Conservation (phyloP, 2,113 vertebrate genomes). For the Haliaeetus leucogaster region DNA sequence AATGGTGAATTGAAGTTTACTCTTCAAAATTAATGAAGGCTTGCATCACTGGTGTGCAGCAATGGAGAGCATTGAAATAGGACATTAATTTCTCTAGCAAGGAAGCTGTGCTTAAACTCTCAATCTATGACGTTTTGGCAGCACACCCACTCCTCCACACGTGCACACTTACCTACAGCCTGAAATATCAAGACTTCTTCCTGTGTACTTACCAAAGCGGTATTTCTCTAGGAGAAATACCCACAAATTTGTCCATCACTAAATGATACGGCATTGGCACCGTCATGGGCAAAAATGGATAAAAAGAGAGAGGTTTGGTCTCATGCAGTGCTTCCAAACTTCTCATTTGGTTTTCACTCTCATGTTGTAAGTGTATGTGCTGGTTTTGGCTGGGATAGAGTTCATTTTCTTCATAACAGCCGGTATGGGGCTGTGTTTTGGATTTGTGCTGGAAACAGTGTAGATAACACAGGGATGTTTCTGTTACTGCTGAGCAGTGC, state of each 20-base stretch:
- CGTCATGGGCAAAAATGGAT: neutral
- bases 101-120: neutral
- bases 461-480: too few relatives aligned
- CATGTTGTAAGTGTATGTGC: neutral
- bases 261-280: fast-evolving
- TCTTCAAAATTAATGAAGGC: neutral
- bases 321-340: neutral
- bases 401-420: too few relatives aligned
- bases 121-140: neutral
- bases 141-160: neutral
- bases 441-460: too few relatives aligned
- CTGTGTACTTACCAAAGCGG: neutral
- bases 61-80: neutral
- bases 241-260: neutral
- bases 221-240: neutral
- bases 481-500: too few relatives aligned
- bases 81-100: neutral
- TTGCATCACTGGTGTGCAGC: neutral
- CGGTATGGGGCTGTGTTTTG: too few relatives aligned
- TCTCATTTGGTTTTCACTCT: neutral
- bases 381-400: too few relatives aligned
- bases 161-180: neutral
- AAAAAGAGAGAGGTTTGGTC: neutral
- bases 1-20: constrained; percentile 5
- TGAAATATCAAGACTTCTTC: neutral